phyloP scores from a whole-genome alignment of 1,140 invertebrate genomes.

The Tetramorium alpestre region DNA sequence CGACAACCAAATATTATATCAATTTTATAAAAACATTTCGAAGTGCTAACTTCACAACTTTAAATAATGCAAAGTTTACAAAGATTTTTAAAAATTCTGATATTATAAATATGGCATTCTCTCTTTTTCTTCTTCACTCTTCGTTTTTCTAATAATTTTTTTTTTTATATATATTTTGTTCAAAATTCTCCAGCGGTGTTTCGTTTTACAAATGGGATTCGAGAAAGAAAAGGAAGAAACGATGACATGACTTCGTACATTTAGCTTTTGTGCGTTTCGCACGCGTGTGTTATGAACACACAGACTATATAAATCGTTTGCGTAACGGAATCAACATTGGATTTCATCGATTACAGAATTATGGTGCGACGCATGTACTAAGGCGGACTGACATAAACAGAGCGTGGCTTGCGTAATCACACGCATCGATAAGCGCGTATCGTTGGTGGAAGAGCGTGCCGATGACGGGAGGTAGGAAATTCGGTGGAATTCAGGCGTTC shows the following conservation, averaged over 20 bases:
- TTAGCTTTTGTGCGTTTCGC: neutral
- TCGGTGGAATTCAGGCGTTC: constrained; percentile 14
- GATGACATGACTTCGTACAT: neutral
- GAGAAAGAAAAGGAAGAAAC: neutral
- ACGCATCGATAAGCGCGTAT: constrained; percentile 54
- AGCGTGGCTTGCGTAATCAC: constrained; percentile 47
- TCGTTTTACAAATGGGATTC: neutral
- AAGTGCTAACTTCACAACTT: too few species aligned
- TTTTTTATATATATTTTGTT: neutral
- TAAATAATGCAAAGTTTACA: neutral
- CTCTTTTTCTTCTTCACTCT: too few species aligned
- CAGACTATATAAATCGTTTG: constrained; percentile 17
- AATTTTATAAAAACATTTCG: too few species aligned
- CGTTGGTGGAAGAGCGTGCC: constrained; percentile 30
- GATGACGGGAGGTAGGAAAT: constrained; percentile 23
- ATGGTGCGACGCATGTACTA: constrained; percentile 31
- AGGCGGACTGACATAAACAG: constrained; percentile 54
- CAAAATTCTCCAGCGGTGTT: neutral
- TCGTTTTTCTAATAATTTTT: neutral
- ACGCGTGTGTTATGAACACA: neutral
- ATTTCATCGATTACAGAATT: constrained; percentile 56
- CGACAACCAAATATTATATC: too few species aligned
- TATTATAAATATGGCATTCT: neutral
- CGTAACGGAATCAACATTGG: constrained; percentile 39
- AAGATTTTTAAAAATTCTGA: neutral